Evolutionary conservation across 2,113 vertebrate genomes (phyloP).

Genomic region (Centrocercus urophasianus): DNA sequence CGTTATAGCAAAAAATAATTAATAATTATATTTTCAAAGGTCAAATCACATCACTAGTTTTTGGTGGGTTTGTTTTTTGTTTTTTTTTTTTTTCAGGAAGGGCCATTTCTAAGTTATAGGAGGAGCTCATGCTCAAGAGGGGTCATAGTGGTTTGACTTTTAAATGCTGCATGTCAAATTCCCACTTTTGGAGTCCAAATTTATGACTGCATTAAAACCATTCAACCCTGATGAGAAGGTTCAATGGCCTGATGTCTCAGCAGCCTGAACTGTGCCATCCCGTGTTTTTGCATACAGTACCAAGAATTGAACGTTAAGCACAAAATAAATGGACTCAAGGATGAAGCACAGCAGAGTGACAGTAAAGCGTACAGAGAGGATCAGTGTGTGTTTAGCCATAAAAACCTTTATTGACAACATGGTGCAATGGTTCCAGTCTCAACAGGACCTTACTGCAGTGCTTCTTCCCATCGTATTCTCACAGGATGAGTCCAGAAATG

Average conservation of each 20-base stretch:
- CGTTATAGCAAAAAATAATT: neutral
- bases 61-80: too few species aligned
- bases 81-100: neutral
- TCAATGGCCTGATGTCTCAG: neutral
- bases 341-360: neutral
- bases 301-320: neutral
- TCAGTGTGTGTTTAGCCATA: neutral
- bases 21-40: neutral
- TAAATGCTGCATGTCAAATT: neutral
- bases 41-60: neutral
- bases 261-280: neutral
- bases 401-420: neutral
- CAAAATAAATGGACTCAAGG: neutral
- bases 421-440: neutral
- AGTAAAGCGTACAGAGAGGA: neutral
- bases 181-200: neutral
- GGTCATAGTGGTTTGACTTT: constrained; percentile 3
- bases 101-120: neutral
- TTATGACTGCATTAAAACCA: constrained; percentile 18
- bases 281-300: neutral
- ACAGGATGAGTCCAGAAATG: neutral
- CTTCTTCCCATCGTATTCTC: neutral
- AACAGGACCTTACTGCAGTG: neutral
- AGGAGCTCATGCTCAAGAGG: neutral
- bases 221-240: neutral